These are phyloP conservation scores for Fragariocoptes setiger DNA, from an alignment of 1,140 invertebrate genomes.

Conservation along the genomic window DNA sequence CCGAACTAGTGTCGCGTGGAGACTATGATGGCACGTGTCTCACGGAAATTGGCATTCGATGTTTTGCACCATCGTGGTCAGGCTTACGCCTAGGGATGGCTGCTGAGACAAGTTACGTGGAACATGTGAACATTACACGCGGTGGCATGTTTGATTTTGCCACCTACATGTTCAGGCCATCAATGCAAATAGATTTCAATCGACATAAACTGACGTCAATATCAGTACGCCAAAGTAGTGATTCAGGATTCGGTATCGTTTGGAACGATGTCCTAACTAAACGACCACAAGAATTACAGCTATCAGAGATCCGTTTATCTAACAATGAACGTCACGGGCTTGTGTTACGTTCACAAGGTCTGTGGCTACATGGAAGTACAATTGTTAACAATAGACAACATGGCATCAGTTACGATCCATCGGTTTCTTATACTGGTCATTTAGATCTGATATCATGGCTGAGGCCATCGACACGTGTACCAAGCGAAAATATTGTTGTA, in stretches of 20 bases:
- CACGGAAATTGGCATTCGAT: slow-evolving; percentile 56
- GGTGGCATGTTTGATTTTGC: slow-evolving; percentile 77
- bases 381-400: slow-evolving; percentile 39
- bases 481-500: no score
- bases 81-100: slow-evolving; percentile 57
- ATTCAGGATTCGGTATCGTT: slow-evolving; percentile 53
- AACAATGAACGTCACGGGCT: slow-evolving; percentile 58
- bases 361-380: slow-evolving; percentile 10
- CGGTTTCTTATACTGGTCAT: slow-evolving; percentile 44
- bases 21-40: slow-evolving; percentile 52
- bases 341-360: slow-evolving; percentile 10
- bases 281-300: slow-evolving; percentile 39
- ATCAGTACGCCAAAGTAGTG: slow-evolving; percentile 39
- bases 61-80: slow-evolving; percentile 66
- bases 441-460: slow-evolving; percentile 71
- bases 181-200: slow-evolving; percentile 80
- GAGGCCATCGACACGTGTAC: no score
- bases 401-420: slow-evolving; percentile 70
- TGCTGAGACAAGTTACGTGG: slow-evolving; percentile 49
- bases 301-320: slow-evolving; percentile 54
- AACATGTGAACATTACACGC: slow-evolving; percentile 54
- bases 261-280: slow-evolving; percentile 56
- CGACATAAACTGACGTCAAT: slow-evolving; percentile 59
- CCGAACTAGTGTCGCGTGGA: slow-evolving; percentile 26
- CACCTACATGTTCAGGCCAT: slow-evolving; percentile 54